Base-by-base conservation (phyloP, 2,888 invertebrate species). In the Dryococelus australis region DNA sequence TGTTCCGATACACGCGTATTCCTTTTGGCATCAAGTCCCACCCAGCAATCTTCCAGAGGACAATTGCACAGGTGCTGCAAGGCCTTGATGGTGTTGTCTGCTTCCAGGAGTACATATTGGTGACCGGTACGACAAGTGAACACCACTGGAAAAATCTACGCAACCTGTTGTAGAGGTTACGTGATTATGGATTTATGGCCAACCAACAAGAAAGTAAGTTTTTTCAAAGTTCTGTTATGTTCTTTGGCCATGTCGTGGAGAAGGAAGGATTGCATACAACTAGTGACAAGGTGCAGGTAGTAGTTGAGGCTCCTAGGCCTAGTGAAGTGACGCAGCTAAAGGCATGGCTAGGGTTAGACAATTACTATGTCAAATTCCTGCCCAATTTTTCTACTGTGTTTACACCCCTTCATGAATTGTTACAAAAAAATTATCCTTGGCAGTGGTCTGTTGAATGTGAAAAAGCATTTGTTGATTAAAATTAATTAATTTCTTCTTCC, bases 341-440 rank as follows among this genome's bases (percentile, higher is more conserved):
- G 28, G 90, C 89, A 26, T 89, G 89, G 43, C 87, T 90, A 5
- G 90, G 90, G 10, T 84, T 90, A 26, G 86, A 90, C 10, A 86
- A 87, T 24, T 85, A 53, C 43, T 87, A 87, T 65, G 84, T 20
- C n/a, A 83, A 43, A n/a, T n/a, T n/a, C n/a, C n/a, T n/a, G n/a
- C n/a, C n/a, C n/a, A n/a, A 43, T 85, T 85, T 84, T 53, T 87
- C 51, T 6, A 65, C 65, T 24, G 65, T 65, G 5, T 65, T 65
- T 8, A 12, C 47, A 47, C 47, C 47, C 47, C 47, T 47, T 9
- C 47, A 47, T 47, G 47, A 47, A 47, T 47, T 47, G 12, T 12
- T 47, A 12, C 47, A 47, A 12, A 47, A 47, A 47, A 12, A 47
- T 12, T 47, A 12, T 47, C 12, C 47, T 47, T 47, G 47, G 9